Evolutionary conservation across 2,113 vertebrate genomes (phyloP), one percentile per base, ranked within the genome.

Genomic region (Himantopus leucocephalus): DNA sequence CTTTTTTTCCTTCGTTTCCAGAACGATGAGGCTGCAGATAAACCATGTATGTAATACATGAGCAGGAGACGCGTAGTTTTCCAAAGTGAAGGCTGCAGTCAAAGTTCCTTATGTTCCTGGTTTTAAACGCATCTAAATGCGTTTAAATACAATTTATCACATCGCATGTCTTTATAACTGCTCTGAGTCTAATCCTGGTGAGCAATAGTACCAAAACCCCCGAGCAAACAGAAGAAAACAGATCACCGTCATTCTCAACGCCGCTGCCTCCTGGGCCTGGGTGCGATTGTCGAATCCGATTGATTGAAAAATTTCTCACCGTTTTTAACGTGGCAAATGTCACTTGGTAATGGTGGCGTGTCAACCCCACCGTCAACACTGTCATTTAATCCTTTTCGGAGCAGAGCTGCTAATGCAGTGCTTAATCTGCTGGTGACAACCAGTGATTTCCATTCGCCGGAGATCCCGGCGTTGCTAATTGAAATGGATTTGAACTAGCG

Each of bases 191-290:
- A 27, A 17, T 13, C n/a, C 72, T 14, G 60, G n/a, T 15, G 30
- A 64, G 55, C 56, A 21, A 1, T 1, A 32, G n/a, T 21, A 30
- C n/a, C 41, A 12, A 23, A 37, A 35, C 62, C 1, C 9, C 20
- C 21, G 3, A 47, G 45, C 20, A 37, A 77, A 19, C 0, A 2
- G 19, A 20, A 39, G 20, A 0, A 39, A 6, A 32, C 27, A 20
- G n/a, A 10, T 55, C 30, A 3, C 10, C 8, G 6, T 48, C 18
- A 0, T 22, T 0, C 63, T 45, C 24, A 4, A 0, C 2, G 1
- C 77, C 53, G 66, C 56, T 48, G 48, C 80, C 84, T 79, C 70
- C 66, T 20, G 35, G 10, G 66, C 53, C 35, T 7, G 63, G 24
- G 2, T 37, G 47, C 19, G 1, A n/a, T 27, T 27, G 32, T 26